Percentiles rank a stretch among this genome's conserved stretches.
These are phyloP conservation scores for Lota lota DNA, from an alignment of 2,113 vertebrate species.

Conservation along the genomic window DNA sequence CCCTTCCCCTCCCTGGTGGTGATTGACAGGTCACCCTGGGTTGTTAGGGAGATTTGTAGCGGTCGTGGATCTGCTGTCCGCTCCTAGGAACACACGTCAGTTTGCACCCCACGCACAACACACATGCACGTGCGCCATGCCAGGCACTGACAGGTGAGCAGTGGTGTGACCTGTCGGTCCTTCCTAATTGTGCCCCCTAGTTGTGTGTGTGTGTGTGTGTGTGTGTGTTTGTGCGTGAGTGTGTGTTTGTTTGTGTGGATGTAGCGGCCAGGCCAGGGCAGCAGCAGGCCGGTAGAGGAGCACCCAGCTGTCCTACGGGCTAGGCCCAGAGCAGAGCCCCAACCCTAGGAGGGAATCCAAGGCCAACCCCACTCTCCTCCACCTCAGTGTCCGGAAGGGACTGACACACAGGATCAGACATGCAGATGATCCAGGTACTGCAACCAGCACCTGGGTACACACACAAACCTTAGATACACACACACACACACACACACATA, in stretches of 20 bases:
- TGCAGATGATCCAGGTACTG: constrained; percentile 12
- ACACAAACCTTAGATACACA: neutral
- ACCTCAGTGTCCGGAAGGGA: neutral
- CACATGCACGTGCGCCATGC: neutral
- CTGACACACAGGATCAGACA: neutral
- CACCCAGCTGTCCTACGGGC: too few relatives aligned
- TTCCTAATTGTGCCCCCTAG: too few relatives aligned
- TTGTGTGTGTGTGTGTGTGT: neutral
- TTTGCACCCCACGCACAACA: constrained; percentile 63
- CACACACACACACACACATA: constrained; percentile 20
- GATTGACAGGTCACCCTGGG: constrained; percentile 71
- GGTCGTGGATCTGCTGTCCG: constrained; percentile 67
- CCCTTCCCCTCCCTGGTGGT: constrained; percentile 28
- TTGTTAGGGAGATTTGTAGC: constrained; percentile 78
- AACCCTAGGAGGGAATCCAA: too few relatives aligned
- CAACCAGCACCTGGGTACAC: neutral
- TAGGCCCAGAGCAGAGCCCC: too few relatives aligned
- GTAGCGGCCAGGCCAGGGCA: too few relatives aligned
- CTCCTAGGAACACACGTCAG: constrained; percentile 63
- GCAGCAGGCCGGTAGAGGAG: too few relatives aligned
- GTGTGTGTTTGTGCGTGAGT: neutral
- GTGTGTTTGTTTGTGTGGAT: neutral
- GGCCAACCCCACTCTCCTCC: too few relatives aligned
- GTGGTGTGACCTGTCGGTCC: too few relatives aligned
- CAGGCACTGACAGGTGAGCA: too few relatives aligned